These are phyloP conservation scores for Blennius ocellaris DNA, from an alignment of 2,113 vertebrate species.

Conservation along the genomic window DNA sequence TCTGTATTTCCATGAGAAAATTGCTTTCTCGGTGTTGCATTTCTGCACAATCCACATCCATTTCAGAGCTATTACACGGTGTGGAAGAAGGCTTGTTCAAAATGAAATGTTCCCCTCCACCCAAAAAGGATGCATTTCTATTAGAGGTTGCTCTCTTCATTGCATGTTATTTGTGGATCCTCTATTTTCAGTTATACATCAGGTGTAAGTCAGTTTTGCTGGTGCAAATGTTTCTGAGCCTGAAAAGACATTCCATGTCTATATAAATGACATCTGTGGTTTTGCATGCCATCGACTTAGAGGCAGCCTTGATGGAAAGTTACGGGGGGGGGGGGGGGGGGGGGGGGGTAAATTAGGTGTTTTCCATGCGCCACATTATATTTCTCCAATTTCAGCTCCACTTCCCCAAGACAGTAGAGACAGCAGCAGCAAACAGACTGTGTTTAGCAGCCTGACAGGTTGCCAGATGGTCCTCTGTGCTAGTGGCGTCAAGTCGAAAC, in stretches of 20 bases:
- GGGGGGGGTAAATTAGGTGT: background rate
- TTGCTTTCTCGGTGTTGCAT: slow-evolving; percentile 26
- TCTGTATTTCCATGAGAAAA: slow-evolving; percentile 43
- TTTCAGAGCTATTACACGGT: slow-evolving; percentile 18
- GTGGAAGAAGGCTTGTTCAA: slow-evolving; percentile 11
- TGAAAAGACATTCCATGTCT: too few relatives aligned
- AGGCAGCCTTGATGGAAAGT: background rate
- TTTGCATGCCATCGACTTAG: background rate
- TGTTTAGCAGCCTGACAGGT: slow-evolving; percentile 54
- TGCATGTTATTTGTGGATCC: background rate
- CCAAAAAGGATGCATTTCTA: background rate
- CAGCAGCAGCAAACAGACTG: slow-evolving; percentile 34
- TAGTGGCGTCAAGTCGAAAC: slow-evolving; percentile 74
- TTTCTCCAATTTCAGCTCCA: slow-evolving; percentile 4
- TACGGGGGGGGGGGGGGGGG: background rate
- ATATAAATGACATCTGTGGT: background rate
- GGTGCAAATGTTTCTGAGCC: background rate
- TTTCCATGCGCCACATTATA: slow-evolving; percentile 6
- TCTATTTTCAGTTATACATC: background rate
- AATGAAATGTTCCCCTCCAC: slow-evolving; percentile 11
- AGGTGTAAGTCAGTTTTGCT: background rate
- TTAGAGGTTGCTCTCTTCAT: slow-evolving; percentile 6
- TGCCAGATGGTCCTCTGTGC: slow-evolving; percentile 73
- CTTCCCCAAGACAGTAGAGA: slow-evolving; percentile 22
- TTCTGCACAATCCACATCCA: slow-evolving; percentile 29